These are phyloP conservation scores for Pandion haliaetus DNA, from an alignment of 2,113 vertebrate species.

Conservation along the genomic window DNA sequence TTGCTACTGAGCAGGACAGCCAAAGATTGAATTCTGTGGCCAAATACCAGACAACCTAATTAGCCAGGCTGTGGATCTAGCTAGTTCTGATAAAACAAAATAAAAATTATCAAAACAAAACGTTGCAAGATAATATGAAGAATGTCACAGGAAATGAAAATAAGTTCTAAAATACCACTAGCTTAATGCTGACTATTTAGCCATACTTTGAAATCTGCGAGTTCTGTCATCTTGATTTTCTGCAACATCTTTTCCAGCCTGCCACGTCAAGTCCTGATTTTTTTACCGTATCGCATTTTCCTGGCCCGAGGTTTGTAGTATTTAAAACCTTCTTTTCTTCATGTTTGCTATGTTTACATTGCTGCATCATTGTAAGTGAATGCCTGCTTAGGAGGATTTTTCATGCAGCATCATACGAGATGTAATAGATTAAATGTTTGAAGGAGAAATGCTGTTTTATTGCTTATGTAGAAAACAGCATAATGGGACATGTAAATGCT, in stretches of 20 bases:
- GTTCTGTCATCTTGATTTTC: background rate
- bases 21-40: background rate
- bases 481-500: background rate
- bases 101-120: background rate
- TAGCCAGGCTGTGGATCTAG: background rate
- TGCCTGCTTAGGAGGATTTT: background rate
- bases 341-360: background rate
- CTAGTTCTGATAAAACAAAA: background rate
- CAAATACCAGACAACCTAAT: background rate
- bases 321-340: background rate
- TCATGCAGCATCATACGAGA: background rate
- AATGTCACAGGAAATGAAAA: background rate
- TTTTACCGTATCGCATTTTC: conserved; percentile 25
- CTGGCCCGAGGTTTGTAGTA: conserved; percentile 45
- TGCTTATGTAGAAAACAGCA: background rate
- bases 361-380: background rate
- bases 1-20: background rate
- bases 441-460: background rate
- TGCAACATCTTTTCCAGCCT: background rate
- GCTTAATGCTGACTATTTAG: background rate
- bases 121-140: background rate
- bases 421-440: background rate
- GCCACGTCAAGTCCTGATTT: background rate
- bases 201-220: background rate
- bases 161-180: background rate